Base-by-base conservation (phyloP, 2,888 invertebrate genomes). In the Chymomyza caudatula region DNA sequence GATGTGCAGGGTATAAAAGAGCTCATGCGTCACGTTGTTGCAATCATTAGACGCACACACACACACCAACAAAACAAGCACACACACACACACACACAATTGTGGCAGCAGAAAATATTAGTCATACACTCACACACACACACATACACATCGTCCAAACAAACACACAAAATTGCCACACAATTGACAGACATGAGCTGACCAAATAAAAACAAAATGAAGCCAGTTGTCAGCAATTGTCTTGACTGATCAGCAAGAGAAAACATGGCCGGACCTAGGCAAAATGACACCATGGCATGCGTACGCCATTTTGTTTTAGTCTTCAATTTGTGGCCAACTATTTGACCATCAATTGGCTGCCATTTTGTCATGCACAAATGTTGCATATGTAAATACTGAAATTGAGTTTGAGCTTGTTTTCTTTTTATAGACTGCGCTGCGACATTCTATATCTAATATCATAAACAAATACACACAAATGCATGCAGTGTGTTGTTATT, bases 371-470 rank as follows among this genome's bases (percentile, higher is more conserved):
- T 37, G 29, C 29, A 37, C 11, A 13, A 37, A 37, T 11, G 29
- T 37, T 37, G 29, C 29, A 37, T 37, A 37, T 37, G 29, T 37
- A 37, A 37, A 37, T 37, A 37, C 11, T 37, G 29, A 37, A 37
- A 11, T 37, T 37, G 11, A 2, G 29, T 37, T 37, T 37, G 29
- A 25, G 25, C 3, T 25, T 25, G 3, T 11, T 37, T 13, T 37
- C 11, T 37, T 37, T 37, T 37, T 37, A 37, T 37, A 11, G 8
- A 37, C 51, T 13, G 20, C 51, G 51, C 19, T 37, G 29, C 68
- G 60, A 66, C 67, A 23, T 51, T 29, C 75, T 78, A 85, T 78
- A 84, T 84, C 85, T 81, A 84, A 81, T 84, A 81, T 77, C 75
- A 81, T 78, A 80, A 83, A 25, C 25, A 53, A 13, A 22, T 43